phyloP scores from a whole-genome alignment of 1,140 invertebrate genomes.

The Mycetomoellerius zeteki region DNA sequence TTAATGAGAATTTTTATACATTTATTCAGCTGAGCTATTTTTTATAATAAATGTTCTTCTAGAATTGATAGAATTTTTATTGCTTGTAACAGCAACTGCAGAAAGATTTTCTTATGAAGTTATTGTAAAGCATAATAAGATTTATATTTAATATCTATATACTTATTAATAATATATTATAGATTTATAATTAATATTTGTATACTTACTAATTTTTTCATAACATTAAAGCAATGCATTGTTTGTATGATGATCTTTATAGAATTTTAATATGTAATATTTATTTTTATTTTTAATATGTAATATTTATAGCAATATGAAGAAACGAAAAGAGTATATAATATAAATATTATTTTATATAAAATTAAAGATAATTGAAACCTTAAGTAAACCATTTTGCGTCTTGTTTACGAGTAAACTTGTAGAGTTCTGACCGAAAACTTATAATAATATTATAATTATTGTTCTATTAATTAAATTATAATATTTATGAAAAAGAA shows the following conservation, averaged over 20 bases:
- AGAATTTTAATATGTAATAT: not conserved
- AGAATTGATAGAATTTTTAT: not conserved
- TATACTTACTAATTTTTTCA: not conserved
- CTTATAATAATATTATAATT: too few relatives aligned
- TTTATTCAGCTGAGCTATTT: not conserved
- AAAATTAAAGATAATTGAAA: not conserved
- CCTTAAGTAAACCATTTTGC: not conserved
- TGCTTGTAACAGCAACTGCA: not conserved
- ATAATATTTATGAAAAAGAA: too few relatives aligned
- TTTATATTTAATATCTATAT: slow-evolving; percentile 1
- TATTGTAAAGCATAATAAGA: not conserved
- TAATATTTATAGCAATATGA: not conserved
- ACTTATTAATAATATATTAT: too few relatives aligned
- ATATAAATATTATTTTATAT: not conserved
- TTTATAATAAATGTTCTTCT: slow-evolving; percentile 1
- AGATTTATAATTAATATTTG: not conserved
- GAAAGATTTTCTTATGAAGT: not conserved
- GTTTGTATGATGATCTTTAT: not conserved
- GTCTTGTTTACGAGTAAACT: not conserved
- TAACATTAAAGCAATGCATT: not conserved
- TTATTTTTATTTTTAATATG: not conserved
- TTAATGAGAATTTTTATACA: not conserved
- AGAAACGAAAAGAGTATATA: not conserved
- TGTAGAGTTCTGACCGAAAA: not conserved
- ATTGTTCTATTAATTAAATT: too few relatives aligned